Evolutionary conservation across 2,888 invertebrate species (phyloP), one percentile per base, ranked within the genome.

Genomic region (Synergus gifuensis): DNA sequence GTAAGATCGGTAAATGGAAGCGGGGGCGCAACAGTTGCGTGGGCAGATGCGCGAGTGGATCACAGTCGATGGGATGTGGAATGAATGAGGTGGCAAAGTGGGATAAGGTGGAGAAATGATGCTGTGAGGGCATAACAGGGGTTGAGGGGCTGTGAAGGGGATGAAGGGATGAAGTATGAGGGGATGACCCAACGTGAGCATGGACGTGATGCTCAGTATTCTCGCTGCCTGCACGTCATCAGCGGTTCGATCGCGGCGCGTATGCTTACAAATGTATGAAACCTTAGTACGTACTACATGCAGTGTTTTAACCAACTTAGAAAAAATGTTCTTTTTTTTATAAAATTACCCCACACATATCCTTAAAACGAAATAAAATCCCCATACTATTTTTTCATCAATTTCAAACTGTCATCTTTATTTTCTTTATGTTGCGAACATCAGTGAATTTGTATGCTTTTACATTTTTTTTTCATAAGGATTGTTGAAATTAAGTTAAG

Each of bases 1-100:
- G 66, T 83, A 84, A 86, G 87, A 82, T 79, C 79, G 78, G 82
- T 83, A 79, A 81, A 81, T 80, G 83, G 73, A n/a, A 81, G 86
- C 87, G 87, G 90, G 90, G 89, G 90, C 88, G 91, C 90, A 91
- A 91, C 91, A 91, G 91, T 91, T 91, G 90, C 91, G 90, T 91
- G 89, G 91, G 89, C 90, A 88, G 90, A 87, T 91, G 90, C 91
- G 91, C 91, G 88, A 85, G 83, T 84, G 83, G 85, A 83, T 79
- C 81, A 77, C 82, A 80, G 80, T 80, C 78, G 63, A 66, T 60
- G 83, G 76, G 73, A 78, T 76, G 80, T 54, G n/a, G 54, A 63
- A 78, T 76, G 80, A 66, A 81, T 81, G 80, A 84, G 79, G 83
- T 78, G 83, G 83, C 82, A 73, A 83, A 80, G 79, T 49, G 69